Conservation (phyloP, 2,797 vertebrate species). For the Botia kubotai region DNA sequence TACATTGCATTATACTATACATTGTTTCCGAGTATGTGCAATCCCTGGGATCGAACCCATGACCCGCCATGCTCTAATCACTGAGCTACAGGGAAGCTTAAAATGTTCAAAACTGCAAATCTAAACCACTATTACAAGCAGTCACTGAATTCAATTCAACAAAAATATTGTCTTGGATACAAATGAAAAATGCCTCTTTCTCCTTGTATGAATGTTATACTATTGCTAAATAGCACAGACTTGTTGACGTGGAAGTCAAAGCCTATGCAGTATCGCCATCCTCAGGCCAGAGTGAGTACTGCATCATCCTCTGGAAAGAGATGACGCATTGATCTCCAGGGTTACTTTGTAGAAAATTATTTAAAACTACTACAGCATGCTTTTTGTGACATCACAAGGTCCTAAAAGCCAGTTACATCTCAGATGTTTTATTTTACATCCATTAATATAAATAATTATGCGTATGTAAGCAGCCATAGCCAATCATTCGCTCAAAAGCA, state of each 20-base stretch:
- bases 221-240: slow-evolving; percentile 9
- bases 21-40: too few relatives aligned
- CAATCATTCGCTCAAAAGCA: slow-evolving; percentile 47
- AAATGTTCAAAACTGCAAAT: neutral
- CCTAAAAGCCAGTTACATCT: slow-evolving; percentile 10
- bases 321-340: slow-evolving; percentile 39
- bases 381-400: slow-evolving; percentile 19
- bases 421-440: slow-evolving; percentile 7
- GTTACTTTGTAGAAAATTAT: slow-evolving; percentile 47
- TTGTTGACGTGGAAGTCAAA: slow-evolving; percentile 38
- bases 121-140: neutral
- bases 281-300: slow-evolving; percentile 71
- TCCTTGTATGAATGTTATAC: slow-evolving; percentile 22
- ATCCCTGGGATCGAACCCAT: too few relatives aligned
- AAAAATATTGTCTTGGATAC: slow-evolving; percentile 2
- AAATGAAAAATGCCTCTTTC: slow-evolving; percentile 27
- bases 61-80: too few relatives aligned
- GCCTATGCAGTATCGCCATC: slow-evolving; percentile 79
- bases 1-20: too few relatives aligned
- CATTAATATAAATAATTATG: too few relatives aligned
- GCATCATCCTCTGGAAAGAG: slow-evolving; percentile 49
- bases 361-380: slow-evolving; percentile 46
- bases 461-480: slow-evolving; percentile 25
- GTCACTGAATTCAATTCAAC: slow-evolving; percentile 19
- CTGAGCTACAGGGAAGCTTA: too few relatives aligned